phyloP scores from a whole-genome alignment of 2,113 vertebrate genomes.

The Phrynocephalus versicolor region DNA sequence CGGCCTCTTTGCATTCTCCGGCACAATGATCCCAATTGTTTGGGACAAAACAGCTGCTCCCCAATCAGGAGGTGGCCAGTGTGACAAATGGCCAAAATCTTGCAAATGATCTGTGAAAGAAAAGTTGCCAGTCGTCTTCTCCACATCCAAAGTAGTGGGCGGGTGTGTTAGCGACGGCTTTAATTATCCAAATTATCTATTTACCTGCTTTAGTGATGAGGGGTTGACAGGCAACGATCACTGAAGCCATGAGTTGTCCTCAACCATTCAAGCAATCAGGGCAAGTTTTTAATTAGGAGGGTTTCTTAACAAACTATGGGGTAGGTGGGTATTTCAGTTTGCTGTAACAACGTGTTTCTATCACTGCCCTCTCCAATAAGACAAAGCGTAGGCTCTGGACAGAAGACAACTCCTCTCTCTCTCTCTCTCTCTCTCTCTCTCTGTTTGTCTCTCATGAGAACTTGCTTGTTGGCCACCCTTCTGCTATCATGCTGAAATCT shows the following conservation, averaged over 20 bases:
- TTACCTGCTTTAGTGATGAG: conserved; percentile 64
- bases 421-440: no score
- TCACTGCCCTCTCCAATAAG: conserved; percentile 9
- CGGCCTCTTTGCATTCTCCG: conserved; percentile 23
- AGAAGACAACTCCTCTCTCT: not conserved
- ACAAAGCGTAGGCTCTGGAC: not conserved
- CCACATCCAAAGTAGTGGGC: conserved; percentile 52
- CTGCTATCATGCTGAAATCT: conserved; percentile 56
- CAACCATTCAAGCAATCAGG: conserved; percentile 53
- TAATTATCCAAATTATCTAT: conserved; percentile 55
- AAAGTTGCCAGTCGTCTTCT: conserved; percentile 17
- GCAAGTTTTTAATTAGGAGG: conserved; percentile 60
- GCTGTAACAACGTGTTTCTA: conserved; percentile 47
- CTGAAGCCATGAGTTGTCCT: conserved; percentile 19
- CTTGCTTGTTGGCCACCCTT: conserved; percentile 42
- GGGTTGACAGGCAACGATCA: conserved; percentile 61
- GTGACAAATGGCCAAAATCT: conserved; percentile 59
- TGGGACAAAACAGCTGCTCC: conserved; percentile 53
- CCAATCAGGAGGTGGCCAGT: conserved; percentile 24
- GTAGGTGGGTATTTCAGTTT: conserved; percentile 50
- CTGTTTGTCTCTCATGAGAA: not conserved
- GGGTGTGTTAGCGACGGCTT: conserved; percentile 35
- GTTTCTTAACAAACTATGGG: conserved; percentile 52
- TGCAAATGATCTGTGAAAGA: conserved; percentile 42
- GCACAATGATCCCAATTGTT: conserved; percentile 44